These are phyloP conservation scores for Hydropsyche tenuis DNA, from an alignment of 1,140 invertebrate genomes.

Conservation along the genomic window DNA sequence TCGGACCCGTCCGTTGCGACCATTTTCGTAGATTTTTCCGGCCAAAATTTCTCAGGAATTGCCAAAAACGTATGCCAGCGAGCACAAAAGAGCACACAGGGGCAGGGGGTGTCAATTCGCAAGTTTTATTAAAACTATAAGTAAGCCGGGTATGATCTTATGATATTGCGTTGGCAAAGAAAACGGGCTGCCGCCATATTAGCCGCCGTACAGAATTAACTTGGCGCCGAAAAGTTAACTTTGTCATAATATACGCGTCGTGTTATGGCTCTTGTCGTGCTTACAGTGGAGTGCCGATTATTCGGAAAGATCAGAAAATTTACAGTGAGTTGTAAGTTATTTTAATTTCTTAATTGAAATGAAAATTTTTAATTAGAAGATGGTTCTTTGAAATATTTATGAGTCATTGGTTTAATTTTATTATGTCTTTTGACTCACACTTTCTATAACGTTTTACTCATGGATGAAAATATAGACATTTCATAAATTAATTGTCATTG, in stretches of 20 bases:
- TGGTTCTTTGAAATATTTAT: too few species aligned
- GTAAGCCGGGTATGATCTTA: conserved; percentile 38
- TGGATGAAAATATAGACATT: too few species aligned
- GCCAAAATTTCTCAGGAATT: conserved; percentile 10
- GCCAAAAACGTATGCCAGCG: not conserved
- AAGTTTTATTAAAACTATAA: conserved; percentile 41
- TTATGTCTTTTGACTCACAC: too few species aligned
- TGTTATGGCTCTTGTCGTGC: conserved; percentile 2
- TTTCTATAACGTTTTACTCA: too few species aligned
- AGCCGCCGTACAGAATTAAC: conserved; percentile 29
- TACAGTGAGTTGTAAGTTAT: too few species aligned
- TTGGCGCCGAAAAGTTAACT: conserved; percentile 29
- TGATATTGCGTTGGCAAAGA: conserved; percentile 36
- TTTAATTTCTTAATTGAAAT: too few species aligned
- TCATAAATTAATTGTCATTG: too few species aligned
- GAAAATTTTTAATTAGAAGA: too few species aligned
- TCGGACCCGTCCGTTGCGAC: not conserved
- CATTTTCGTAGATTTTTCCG: not conserved
- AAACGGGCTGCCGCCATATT: conserved; percentile 22
- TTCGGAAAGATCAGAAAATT: not conserved
- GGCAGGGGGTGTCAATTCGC: conserved; percentile 10
- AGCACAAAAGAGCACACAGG: not conserved
- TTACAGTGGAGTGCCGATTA: not conserved
- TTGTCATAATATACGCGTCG: not conserved
- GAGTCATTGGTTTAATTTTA: too few species aligned